Evolutionary conservation across 2,113 vertebrate genomes (phyloP), one percentile per base, ranked within the genome.

Genomic region (Cariama cristata): DNA sequence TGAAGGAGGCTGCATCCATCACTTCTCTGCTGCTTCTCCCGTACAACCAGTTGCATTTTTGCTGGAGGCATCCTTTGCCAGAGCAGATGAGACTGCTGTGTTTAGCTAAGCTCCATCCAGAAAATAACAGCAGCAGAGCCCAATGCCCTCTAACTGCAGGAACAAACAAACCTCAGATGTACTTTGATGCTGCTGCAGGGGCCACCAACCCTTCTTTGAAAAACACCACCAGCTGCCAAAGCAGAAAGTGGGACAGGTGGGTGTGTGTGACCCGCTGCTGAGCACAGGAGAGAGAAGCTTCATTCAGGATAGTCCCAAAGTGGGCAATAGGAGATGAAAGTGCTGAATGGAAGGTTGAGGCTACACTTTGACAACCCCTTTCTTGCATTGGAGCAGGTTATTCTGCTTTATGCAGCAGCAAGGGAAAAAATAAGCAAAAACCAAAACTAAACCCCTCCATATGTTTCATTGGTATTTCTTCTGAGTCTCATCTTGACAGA

Each of bases 71-170:
- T 53, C 33, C 33, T 83, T 74, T 71, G n/a, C 75, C 82, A 90
- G 79, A 80, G 81, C 75, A 93, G 79, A 86, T 86, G 79, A 67
- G 14, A 76, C 52, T 86, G 59, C 75, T 86, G 63, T 74, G 75
- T 91, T 90, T 84, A 83, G 68, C 76, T 93, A 23, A 84, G 33
- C 33, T 92, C 21, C 11, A 33, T 95, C 72, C 94, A 95, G 79
- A 95, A 96, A 88, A 88, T 52, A 73, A 35, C 55, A 94, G 72
- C 75, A 84, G 5, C 15, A 79, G 68, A 81, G 42, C n/a, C 79
- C 82, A 67, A 44, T 90, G 32, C 72, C 72, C 63, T 90, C 67
- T 90, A 90, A 72, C 75, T 97, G 26, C 47, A 86, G 88, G 38
- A n/a, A 74, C 88, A 88, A 92, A 63, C 50, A 77, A 95, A 35